These are phyloP conservation scores for Zaprionus nigranus DNA, from an alignment of 1,140 invertebrate genomes.

Conservation along the genomic window DNA sequence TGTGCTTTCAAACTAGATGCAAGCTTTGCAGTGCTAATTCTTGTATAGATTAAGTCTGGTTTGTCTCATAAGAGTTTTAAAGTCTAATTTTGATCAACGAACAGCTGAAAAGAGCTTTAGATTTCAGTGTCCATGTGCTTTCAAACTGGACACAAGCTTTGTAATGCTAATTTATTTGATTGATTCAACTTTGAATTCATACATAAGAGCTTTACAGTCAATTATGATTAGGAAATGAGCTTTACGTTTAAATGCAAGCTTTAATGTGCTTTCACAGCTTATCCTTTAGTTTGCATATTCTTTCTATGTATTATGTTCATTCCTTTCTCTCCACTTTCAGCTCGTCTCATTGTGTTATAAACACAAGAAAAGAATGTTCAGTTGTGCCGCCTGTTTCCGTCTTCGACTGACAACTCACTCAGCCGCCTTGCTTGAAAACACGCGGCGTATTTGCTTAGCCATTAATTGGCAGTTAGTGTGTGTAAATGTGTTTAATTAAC, in stretches of 20 bases:
- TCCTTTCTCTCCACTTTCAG: neutral
- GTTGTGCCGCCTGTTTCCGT: neutral
- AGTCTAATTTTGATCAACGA: too few species aligned
- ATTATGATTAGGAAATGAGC: too few species aligned
- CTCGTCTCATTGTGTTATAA: conserved; percentile 16
- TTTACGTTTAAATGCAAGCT: too few species aligned
- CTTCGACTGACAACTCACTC: conserved; percentile 22
- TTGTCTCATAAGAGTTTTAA: too few species aligned
- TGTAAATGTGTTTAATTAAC: conserved; percentile 46
- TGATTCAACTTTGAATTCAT: too few species aligned
- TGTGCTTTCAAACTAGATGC: neutral
- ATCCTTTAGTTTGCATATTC: too few species aligned
- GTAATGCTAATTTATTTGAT: too few species aligned
- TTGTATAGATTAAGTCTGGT: too few species aligned
- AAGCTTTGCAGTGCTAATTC: neutral
- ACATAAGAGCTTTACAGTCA: too few species aligned
- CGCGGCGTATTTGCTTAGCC: conserved; percentile 20
- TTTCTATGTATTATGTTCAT: too few species aligned
- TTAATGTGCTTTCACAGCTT: neutral
- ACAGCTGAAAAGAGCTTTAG: too few species aligned
- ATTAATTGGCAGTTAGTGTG: conserved; percentile 46
- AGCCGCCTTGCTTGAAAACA: conserved; percentile 2
- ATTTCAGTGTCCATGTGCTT: neutral
- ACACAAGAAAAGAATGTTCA: conserved; percentile 9
- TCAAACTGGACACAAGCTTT: neutral